Conservation (phyloP, 2,888 invertebrate species). For the Dryomyza anilis region DNA sequence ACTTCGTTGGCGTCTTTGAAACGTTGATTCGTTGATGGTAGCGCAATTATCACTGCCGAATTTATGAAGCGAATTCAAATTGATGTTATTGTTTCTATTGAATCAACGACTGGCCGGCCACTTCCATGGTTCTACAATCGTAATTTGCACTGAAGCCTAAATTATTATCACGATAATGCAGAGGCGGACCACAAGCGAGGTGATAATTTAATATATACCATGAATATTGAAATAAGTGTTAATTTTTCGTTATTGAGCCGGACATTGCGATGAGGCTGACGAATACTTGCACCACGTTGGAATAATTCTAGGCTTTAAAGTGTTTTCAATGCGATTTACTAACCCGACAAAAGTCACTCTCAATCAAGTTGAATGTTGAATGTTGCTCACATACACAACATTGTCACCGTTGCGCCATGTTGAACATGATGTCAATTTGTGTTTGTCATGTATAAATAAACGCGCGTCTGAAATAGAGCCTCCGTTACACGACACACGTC, state of each 20-base stretch:
- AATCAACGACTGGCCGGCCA: conserved; percentile 28
- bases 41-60: conserved; percentile 45
- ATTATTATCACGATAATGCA: conserved; percentile 8
- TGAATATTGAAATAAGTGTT: not conserved
- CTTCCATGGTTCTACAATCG: not conserved
- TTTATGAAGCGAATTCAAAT: conserved; percentile 53
- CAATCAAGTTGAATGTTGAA: conserved; percentile 6
- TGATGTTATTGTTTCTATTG: conserved; percentile 52
- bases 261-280: not conserved
- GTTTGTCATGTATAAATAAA: conserved; percentile 3
- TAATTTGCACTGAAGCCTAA: not conserved
- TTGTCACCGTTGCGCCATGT: conserved; percentile 2
- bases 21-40: conserved; percentile 17
- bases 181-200: conserved; percentile 3
- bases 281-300: not conserved
- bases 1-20: conserved; percentile 39
- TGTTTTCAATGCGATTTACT: not conserved
- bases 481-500: too few relatives aligned
- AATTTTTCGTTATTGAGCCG: not conserved
- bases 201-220: conserved; percentile 5
- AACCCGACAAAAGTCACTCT: not conserved
- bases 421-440: conserved; percentile 11
- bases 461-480: not conserved
- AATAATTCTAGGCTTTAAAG: too few relatives aligned
- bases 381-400: conserved; percentile 15